Conservation (phyloP, 2,888 invertebrate species). For the Enchytraeus crypticus region DNA sequence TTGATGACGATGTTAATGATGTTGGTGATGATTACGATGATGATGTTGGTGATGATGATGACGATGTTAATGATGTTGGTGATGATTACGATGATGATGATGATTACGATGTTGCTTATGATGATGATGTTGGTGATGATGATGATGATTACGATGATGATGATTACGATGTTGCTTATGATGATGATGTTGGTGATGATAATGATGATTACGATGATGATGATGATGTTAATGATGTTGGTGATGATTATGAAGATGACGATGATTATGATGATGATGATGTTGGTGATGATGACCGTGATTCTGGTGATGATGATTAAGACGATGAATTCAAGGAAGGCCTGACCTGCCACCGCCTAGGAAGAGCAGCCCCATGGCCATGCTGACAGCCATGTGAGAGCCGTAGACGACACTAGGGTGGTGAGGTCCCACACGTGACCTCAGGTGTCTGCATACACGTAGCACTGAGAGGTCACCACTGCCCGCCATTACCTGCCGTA, state of each 20-base stretch:
- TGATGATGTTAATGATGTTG: neutral
- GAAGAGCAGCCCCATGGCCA: constrained; percentile 84
- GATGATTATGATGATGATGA: neutral
- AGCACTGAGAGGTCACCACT: constrained; percentile 77
- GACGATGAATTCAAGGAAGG: neutral
- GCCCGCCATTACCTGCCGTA: constrained; percentile 76
- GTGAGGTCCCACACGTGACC: constrained; percentile 61
- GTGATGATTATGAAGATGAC: neutral
- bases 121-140: too few relatives aligned
- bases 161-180: too few relatives aligned
- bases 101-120: too few relatives aligned
- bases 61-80: too few relatives aligned
- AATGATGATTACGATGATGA: too few relatives aligned
- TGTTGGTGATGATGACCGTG: neutral
- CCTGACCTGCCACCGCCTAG: constrained; percentile 79
- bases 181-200: too few relatives aligned
- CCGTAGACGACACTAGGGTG: constrained; percentile 66
- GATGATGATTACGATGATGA: too few relatives aligned
- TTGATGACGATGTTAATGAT: too few relatives aligned
- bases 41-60: too few relatives aligned
- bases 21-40: too few relatives aligned
- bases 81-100: too few relatives aligned
- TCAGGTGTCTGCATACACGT: constrained; percentile 72
- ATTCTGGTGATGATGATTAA: neutral
- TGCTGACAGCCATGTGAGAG: constrained; percentile 87